Percentiles rank a stretch among this genome's conserved stretches.
Conservation (phyloP, 2,113 vertebrate species). For the Vimba vimba region DNA sequence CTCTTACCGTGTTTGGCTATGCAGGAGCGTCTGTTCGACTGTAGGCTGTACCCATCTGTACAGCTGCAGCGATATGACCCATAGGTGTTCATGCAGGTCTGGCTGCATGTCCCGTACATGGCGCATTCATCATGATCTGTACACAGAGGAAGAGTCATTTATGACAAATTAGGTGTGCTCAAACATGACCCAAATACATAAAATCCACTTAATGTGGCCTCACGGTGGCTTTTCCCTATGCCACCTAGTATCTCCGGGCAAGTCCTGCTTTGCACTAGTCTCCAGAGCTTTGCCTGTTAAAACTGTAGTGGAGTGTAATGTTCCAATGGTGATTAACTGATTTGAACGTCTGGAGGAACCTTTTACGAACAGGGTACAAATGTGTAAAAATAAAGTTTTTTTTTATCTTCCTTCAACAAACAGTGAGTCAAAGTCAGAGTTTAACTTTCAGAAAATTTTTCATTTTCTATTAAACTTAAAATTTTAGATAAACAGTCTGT, state of each 20-base stretch:
- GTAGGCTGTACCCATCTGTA: constrained; percentile 89
- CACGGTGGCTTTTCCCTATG: constrained; percentile 53
- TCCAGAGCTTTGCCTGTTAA: constrained; percentile 41
- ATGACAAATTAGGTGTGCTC: constrained; percentile 79
- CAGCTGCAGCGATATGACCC: constrained; percentile 93
- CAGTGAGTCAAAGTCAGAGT: background rate
- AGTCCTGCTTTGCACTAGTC: constrained; percentile 18
- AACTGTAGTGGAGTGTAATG: constrained; percentile 28
- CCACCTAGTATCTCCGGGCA: constrained; percentile 56
- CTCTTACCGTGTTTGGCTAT: constrained; percentile 91
- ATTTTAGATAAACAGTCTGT: too few relatives aligned
- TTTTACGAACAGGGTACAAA: background rate
- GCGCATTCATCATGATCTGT: constrained; percentile 94
- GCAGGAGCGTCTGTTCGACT: constrained; percentile 90
- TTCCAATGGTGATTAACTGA: constrained; percentile 39
- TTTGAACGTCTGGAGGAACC: constrained; percentile 12
- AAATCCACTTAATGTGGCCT: constrained; percentile 73
- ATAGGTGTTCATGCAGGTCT: constrained; percentile 88
- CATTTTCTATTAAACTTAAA: too few relatives aligned
- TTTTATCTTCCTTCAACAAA: background rate
- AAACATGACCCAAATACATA: constrained; percentile 81
- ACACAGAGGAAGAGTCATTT: constrained; percentile 72
- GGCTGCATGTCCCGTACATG: constrained; percentile 90
- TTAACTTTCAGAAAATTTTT: background rate
- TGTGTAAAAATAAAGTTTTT: background rate